Evolutionary conservation across 2,113 vertebrate genomes (phyloP), one percentile per base, ranked within the genome.

Genomic region (Tenrec ecaudatus): DNA sequence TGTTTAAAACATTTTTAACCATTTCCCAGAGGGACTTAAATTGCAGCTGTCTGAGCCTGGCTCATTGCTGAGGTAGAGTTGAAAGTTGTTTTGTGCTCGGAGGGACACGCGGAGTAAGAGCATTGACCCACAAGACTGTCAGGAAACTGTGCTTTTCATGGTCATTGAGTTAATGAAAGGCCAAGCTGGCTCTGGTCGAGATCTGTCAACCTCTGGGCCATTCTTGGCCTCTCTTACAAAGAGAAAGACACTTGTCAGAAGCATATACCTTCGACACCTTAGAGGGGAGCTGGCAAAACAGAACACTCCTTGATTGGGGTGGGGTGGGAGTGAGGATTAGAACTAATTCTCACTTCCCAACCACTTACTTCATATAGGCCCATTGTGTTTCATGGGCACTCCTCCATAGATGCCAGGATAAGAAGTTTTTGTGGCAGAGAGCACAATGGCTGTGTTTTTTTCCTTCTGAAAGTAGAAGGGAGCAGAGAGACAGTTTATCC

Each of bases 111-210:
- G 94, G 95, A 97, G 88, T 96, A 94, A 93, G 95, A 96, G 89
- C 95, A 95, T 83, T 94, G 90, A 97, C 96, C 95, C 97, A 96
- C 87, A 97, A 98, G 96, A 97, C 96, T 78, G 96, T 97, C 97
- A 97, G 83, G 93, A 87, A 97, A 96, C 96, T 97, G 94, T 94
- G 91, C 97, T 98, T 98, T 97, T 90, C 96, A 73, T 75, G 97
- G 97, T 97, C 92, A 93, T 89, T 92, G 95, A 97, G 95, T 96
- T 96, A 97, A 96, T 15, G 93, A 97, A 97, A 89, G 88, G 96
- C 94, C 95, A 95, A 96, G 95, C 78, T 86, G 96, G 40, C 38
- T 78, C 73, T 31, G 73, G 82, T 31, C 82, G 47, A 27, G 76
- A 57, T 88, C 83, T 76, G 33, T 16, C 89, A 62, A 75, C 76